These are phyloP conservation scores for Nibea albiflora DNA, from an alignment of 2,113 vertebrate genomes.

Conservation along the genomic window DNA sequence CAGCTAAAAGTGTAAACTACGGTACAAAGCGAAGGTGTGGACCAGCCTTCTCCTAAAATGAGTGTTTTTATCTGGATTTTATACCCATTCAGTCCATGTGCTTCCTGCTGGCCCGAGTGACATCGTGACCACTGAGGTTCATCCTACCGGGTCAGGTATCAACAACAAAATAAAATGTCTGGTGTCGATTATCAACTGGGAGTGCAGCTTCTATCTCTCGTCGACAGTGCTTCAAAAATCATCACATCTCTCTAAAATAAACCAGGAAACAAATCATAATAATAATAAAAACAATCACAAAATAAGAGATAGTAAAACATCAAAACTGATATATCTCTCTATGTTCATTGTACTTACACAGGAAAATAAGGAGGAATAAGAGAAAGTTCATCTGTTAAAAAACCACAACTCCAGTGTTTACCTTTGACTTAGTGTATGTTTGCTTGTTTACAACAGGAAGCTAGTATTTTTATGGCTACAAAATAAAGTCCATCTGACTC, in stretches of 20 bases:
- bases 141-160: neutral
- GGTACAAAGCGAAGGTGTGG: neutral
- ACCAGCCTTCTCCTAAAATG: neutral
- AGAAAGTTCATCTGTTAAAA: constrained; percentile 63
- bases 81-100: neutral
- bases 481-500: constrained; percentile 57
- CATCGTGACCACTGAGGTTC: neutral
- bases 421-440: constrained; percentile 79
- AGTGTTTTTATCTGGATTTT: neutral
- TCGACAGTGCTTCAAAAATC: constrained; percentile 75
- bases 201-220: constrained; percentile 75
- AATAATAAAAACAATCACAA: constrained; percentile 62
- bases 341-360: constrained; percentile 75
- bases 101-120: neutral
- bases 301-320: constrained; percentile 63
- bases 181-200: constrained; percentile 31
- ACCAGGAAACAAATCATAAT: constrained; percentile 54
- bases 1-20: neutral
- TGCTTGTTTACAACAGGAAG: constrained; percentile 76
- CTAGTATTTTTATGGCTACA: constrained; percentile 68
- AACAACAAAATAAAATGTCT: neutral
- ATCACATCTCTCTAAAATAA: constrained; percentile 68
- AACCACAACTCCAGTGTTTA: constrained; percentile 86
- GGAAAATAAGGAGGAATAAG: constrained; percentile 60
- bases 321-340: constrained; percentile 73